Evolutionary conservation across 2,113 vertebrate species (phyloP).

Genomic region (Corythoichthys haematopterus): DNA sequence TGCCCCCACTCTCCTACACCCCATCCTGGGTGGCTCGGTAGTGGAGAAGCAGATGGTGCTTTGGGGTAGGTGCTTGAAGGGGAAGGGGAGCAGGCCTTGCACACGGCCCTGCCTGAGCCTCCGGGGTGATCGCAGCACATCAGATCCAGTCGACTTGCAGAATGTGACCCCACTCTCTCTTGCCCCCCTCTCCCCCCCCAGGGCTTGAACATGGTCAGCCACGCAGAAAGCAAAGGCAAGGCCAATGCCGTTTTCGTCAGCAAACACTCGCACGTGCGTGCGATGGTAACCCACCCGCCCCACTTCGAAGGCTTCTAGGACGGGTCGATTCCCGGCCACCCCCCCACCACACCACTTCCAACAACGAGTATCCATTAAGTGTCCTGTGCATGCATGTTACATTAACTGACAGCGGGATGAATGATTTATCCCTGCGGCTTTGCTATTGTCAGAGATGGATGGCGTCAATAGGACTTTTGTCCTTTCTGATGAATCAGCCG

Average conservation of each 20-base stretch:
- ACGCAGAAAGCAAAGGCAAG: slow-evolving; percentile 60
- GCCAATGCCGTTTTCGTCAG: slow-evolving; percentile 44
- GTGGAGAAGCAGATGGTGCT: slow-evolving; percentile 68
- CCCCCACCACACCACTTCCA: slow-evolving; percentile 6
- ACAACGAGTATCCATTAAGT: slow-evolving; percentile 53
- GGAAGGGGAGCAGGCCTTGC: slow-evolving; percentile 5
- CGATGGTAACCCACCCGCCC: slow-evolving; percentile 4
- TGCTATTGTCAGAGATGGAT: slow-evolving; percentile 68
- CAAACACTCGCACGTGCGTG: slow-evolving; percentile 7
- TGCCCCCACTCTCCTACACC: slow-evolving; percentile 42
- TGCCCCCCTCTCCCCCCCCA: slow-evolving; percentile 44
- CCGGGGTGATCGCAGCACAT: slow-evolving; percentile 44
- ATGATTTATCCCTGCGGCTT: slow-evolving; percentile 61
- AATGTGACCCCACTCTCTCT: slow-evolving; percentile 61
- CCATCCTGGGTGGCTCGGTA: slow-evolving; percentile 62
- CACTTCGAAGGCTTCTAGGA: slow-evolving; percentile 12
- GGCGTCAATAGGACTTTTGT: slow-evolving; percentile 59
- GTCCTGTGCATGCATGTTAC: slow-evolving; percentile 51
- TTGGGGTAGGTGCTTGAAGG: slow-evolving; percentile 2
- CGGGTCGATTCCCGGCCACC: slow-evolving; percentile 41
- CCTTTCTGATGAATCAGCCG: slow-evolving; percentile 60
- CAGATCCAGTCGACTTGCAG: slow-evolving; percentile 49
- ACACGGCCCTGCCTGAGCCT: slow-evolving; percentile 46
- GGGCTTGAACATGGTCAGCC: slow-evolving; percentile 51
- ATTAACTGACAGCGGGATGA: slow-evolving; percentile 54